phyloP scores from a whole-genome alignment of 2,888 invertebrate species.

The Xylota segnis region DNA sequence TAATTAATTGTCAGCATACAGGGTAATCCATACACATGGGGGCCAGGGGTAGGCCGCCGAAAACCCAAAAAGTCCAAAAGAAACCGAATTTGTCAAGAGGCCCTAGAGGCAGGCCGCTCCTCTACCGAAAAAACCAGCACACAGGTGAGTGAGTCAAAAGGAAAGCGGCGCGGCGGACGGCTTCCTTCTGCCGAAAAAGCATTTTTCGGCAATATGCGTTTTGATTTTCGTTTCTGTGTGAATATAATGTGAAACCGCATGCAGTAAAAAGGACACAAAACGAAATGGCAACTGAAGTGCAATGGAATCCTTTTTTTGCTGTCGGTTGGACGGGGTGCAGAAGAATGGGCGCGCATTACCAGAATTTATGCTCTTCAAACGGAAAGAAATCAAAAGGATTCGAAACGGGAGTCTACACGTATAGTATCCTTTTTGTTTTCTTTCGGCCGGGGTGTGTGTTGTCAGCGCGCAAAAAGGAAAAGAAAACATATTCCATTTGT shows the following conservation, averaged over 20 bases:
- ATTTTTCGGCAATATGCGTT: conserved; percentile 60
- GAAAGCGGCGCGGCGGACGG: conserved; percentile 13
- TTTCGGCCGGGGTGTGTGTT: conserved; percentile 32
- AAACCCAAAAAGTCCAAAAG: conserved; percentile 47
- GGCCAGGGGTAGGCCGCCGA: background rate
- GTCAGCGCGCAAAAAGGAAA: conserved; percentile 50
- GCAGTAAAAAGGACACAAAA: conserved; percentile 67
- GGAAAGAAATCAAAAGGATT: conserved; percentile 70
- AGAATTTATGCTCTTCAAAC: conserved; percentile 66
- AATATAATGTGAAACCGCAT: conserved; percentile 51
- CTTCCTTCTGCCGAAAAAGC: conserved; percentile 49
- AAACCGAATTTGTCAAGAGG: conserved; percentile 70
- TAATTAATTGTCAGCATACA: conserved; percentile 74
- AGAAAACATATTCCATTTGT: conserved; percentile 64
- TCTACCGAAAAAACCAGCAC: conserved; percentile 3
- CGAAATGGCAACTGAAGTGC: conserved; percentile 64
- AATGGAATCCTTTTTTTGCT: conserved; percentile 50
- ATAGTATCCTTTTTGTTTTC: conserved; percentile 46
- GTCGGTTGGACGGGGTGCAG: background rate
- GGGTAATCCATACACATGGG: conserved; percentile 51
- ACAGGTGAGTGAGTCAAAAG: conserved; percentile 71
- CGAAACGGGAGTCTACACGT: conserved; percentile 54
- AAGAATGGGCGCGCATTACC: conserved; percentile 44
- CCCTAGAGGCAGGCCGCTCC: conserved; percentile 57
- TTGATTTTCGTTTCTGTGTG: conserved; percentile 23